phyloP scores from a whole-genome alignment of 2,888 invertebrate genomes.

The Spilosoma lubricipeda region DNA sequence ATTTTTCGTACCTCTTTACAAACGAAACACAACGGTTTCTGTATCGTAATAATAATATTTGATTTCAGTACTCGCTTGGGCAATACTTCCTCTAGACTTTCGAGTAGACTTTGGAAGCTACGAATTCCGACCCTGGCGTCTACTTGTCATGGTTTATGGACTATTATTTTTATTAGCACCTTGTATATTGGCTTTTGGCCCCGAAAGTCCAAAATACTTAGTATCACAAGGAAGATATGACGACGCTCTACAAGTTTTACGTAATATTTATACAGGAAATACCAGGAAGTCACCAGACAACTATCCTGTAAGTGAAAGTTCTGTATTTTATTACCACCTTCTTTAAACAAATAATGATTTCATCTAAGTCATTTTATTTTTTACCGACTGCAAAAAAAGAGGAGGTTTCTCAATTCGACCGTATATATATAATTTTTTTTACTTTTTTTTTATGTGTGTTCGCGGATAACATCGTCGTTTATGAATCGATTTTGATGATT shows the following conservation, averaged over 20 bases:
- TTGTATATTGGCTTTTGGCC: constrained; percentile 84
- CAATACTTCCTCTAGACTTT: constrained; percentile 87
- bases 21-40: background rate
- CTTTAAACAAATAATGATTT: too few relatives aligned
- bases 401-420: too few relatives aligned
- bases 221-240: constrained; percentile 87
- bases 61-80: constrained; percentile 88
- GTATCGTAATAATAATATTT: background rate
- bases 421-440: too few relatives aligned
- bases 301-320: constrained; percentile 78
- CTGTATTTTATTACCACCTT: background rate
- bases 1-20: too few relatives aligned
- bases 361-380: too few relatives aligned
- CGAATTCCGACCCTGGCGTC: constrained; percentile 90
- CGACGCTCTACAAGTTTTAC: constrained; percentile 88
- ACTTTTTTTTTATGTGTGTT: too few relatives aligned
- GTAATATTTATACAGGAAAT: constrained; percentile 85
- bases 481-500: too few relatives aligned
- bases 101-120: constrained; percentile 80
- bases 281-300: constrained; percentile 71
- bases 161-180: constrained; percentile 87
- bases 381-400: too few relatives aligned
- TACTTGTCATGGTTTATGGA: constrained; percentile 88
- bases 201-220: constrained; percentile 93
- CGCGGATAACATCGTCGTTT: too few relatives aligned